Conservation (phyloP, 2,113 vertebrate species). For the Butorides virescens region DNA sequence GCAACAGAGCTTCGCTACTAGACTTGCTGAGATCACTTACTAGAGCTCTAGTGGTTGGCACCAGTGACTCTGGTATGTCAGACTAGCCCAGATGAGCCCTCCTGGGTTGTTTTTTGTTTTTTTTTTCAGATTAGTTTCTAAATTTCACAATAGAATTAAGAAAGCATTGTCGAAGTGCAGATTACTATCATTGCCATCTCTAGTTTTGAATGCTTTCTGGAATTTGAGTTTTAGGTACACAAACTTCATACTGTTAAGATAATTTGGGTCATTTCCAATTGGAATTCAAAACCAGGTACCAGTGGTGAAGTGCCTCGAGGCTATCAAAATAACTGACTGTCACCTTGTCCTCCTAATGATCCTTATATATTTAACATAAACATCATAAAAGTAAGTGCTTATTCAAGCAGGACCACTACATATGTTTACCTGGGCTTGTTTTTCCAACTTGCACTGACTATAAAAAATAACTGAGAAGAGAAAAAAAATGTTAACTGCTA, state of each 20-base stretch:
- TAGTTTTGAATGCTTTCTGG: background rate
- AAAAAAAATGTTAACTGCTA: background rate
- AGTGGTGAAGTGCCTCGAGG: conserved; percentile 67
- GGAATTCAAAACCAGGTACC: conserved; percentile 64
- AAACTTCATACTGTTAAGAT: background rate
- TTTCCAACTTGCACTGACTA: conserved; percentile 46
- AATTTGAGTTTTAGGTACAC: conserved; percentile 10
- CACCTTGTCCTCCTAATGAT: conserved; percentile 77
- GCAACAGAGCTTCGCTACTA: background rate
- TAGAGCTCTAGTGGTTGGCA: background rate
- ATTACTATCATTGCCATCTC: background rate
- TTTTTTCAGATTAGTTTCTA: background rate
- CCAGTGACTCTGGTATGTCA: background rate
- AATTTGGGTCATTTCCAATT: conserved; percentile 60
- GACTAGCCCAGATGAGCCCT: background rate
- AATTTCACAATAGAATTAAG: background rate
- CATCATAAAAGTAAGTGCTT: conserved; percentile 71
- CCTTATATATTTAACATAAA: conserved; percentile 71
- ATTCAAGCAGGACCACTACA: conserved; percentile 72
- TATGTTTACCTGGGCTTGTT: conserved; percentile 69
- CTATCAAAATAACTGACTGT: conserved; percentile 66
- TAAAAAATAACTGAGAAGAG: conserved; percentile 23
- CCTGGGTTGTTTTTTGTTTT: too few relatives aligned
- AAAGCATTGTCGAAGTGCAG: background rate
- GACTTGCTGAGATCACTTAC: background rate